phyloP scores from a whole-genome alignment of 2,113 vertebrate species.

The Taurulus bubalis region DNA sequence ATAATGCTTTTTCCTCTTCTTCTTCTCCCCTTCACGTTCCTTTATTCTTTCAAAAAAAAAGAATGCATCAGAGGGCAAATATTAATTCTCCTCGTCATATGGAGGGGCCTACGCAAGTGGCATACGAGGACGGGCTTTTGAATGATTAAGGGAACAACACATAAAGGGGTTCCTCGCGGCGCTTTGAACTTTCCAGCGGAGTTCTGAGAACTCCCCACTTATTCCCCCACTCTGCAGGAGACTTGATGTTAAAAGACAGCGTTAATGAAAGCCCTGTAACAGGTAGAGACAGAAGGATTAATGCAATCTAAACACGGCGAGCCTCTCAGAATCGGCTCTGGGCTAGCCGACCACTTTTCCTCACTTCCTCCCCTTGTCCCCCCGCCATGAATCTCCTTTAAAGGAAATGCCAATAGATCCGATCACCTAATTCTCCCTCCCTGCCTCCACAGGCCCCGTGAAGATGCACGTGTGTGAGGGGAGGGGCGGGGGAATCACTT shows the following conservation, averaged over 20 bases:
- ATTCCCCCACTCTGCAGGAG: conserved; percentile 83
- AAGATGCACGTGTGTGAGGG: conserved; percentile 89
- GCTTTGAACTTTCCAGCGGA: conserved; percentile 84
- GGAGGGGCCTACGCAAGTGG: conserved; percentile 80
- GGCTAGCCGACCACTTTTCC: conserved; percentile 69
- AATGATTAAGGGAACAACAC: conserved; percentile 86
- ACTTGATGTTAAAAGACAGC: conserved; percentile 84
- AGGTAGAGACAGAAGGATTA: conserved; percentile 85
- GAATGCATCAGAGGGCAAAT: conserved; percentile 87
- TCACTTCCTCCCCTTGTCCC: conserved; percentile 85
- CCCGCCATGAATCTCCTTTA: conserved; percentile 94
- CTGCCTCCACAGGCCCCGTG: conserved; percentile 79
- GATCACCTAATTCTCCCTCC: conserved; percentile 92
- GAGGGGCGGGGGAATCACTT: conserved; percentile 87
- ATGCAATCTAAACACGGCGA: conserved; percentile 77
- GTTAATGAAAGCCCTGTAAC: conserved; percentile 83
- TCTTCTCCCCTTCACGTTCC: conserved; percentile 77
- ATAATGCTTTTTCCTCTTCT: conserved; percentile 79
- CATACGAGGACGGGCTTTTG: conserved; percentile 83
- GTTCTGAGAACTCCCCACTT: conserved; percentile 81
- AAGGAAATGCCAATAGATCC: conserved; percentile 97
- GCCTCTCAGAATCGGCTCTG: conserved; percentile 60
- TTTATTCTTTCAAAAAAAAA: conserved; percentile 86
- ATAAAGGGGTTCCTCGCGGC: conserved; percentile 83
- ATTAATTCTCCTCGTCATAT: conserved; percentile 85